phyloP scores from a whole-genome alignment of 2,888 invertebrate species.

The Stenichneumon culpator region DNA sequence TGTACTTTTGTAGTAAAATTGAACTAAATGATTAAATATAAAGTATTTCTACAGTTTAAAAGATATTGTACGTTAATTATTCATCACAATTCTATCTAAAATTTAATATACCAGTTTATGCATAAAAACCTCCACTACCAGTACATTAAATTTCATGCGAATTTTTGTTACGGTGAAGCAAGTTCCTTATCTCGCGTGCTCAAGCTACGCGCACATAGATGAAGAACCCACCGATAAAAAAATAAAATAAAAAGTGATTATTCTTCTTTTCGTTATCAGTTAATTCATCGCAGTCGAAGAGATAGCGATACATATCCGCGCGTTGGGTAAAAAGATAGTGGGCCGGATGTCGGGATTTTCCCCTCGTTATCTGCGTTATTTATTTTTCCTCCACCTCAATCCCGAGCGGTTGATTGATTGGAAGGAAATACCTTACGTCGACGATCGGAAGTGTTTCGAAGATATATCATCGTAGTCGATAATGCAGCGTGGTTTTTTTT shows the following conservation, averaged over 20 bases:
- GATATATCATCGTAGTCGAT: background rate
- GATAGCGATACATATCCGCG: background rate
- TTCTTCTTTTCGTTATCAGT: background rate
- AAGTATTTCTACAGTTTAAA: no score
- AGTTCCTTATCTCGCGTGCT: background rate
- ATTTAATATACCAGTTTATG: no score
- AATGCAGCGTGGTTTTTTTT: background rate
- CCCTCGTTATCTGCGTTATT: conserved; percentile 19
- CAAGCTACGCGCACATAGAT: background rate
- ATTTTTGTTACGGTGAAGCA: background rate
- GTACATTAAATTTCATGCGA: no score
- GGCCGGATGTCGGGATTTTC: conserved; percentile 21
- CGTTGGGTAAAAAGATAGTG: background rate
- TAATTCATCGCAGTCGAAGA: background rate
- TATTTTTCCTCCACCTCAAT: background rate
- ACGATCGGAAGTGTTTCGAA: conserved; percentile 1
- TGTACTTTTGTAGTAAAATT: no score
- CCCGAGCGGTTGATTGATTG: conserved; percentile 8
- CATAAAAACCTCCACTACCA: no score
- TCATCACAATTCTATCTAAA: no score
- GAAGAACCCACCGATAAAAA: background rate
- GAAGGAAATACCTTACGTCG: conserved; percentile 9
- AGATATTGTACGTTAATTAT: no score
- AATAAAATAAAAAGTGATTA: background rate
- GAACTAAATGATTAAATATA: no score